A percentile compares a stretch with the other conserved stretches of the same genome.
Conservation (phyloP, 2,113 vertebrate genomes). For the Triplophysa siluroides region DNA sequence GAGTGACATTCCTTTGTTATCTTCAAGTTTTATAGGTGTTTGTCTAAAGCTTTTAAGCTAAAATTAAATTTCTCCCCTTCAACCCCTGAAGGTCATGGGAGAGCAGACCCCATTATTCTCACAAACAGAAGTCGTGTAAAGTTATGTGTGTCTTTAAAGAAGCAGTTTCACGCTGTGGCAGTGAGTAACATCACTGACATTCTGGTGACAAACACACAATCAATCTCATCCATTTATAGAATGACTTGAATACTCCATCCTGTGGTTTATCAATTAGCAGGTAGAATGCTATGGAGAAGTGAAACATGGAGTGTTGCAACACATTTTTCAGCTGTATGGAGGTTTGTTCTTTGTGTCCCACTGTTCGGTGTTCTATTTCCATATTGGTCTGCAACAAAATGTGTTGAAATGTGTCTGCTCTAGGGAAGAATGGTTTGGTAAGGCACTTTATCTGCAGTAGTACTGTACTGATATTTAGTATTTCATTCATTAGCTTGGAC, state of each 20-base stretch:
- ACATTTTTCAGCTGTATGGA: too few species aligned
- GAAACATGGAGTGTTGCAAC: too few species aligned
- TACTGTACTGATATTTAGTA: too few species aligned
- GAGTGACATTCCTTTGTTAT: neutral
- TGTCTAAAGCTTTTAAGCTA: neutral
- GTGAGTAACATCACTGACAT: neutral
- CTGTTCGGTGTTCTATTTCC: too few species aligned
- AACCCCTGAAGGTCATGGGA: neutral
- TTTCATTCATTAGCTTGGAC: too few species aligned
- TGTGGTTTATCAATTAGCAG: slow-evolving; percentile 15
- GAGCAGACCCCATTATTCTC: neutral
- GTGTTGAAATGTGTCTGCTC: too few species aligned
- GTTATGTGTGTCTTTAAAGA: neutral
- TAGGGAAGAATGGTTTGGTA: too few species aligned
- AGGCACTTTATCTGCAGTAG: too few species aligned
- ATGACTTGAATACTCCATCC: neutral
- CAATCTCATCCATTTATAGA: slow-evolving; percentile 14
- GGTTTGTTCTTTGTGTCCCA: too few species aligned
- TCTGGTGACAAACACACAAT: neutral
- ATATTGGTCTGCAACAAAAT: too few species aligned
- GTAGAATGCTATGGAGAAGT: too few species aligned
- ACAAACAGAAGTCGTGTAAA: neutral
- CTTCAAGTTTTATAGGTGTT: neutral
- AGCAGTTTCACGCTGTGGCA: neutral
- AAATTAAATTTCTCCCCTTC: neutral